Evolutionary conservation across 2,797 vertebrate species (phyloP).

Genomic region (Natrix natrix): DNA sequence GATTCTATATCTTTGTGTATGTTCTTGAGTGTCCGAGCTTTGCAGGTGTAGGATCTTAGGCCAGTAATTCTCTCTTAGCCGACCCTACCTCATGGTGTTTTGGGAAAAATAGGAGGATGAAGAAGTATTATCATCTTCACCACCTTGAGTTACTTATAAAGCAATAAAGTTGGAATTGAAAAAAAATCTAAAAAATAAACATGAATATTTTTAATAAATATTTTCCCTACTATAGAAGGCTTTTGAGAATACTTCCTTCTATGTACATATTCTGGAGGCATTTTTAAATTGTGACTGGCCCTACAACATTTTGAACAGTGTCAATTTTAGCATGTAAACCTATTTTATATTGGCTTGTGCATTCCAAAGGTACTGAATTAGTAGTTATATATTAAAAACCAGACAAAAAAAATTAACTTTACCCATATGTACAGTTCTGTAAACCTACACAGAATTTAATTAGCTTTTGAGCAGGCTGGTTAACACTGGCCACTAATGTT

Average conservation of each 20-base stretch:
- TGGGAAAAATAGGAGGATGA: background rate
- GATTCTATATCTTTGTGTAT: background rate
- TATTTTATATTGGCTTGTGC: background rate
- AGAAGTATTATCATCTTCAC: background rate
- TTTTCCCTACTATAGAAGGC: background rate
- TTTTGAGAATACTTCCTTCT: background rate
- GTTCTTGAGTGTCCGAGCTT: background rate
- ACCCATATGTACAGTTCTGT: background rate
- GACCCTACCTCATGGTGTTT: background rate
- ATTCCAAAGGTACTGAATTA: background rate
- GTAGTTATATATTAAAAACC: background rate
- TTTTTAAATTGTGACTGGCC: background rate
- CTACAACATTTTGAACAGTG: background rate
- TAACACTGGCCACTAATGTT: constrained; percentile 25
- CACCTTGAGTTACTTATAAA: background rate
- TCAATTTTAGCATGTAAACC: background rate
- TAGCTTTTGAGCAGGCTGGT: constrained; percentile 12
- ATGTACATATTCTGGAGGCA: background rate
- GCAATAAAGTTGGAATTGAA: background rate
- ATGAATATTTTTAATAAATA: background rate
- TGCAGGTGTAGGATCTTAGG: background rate
- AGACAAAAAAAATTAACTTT: background rate
- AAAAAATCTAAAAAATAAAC: background rate
- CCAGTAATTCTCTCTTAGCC: background rate
- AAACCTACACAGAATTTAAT: constrained; percentile 24